Evolutionary conservation across 2,113 vertebrate genomes (phyloP).

Genomic region (Egretta garzetta): DNA sequence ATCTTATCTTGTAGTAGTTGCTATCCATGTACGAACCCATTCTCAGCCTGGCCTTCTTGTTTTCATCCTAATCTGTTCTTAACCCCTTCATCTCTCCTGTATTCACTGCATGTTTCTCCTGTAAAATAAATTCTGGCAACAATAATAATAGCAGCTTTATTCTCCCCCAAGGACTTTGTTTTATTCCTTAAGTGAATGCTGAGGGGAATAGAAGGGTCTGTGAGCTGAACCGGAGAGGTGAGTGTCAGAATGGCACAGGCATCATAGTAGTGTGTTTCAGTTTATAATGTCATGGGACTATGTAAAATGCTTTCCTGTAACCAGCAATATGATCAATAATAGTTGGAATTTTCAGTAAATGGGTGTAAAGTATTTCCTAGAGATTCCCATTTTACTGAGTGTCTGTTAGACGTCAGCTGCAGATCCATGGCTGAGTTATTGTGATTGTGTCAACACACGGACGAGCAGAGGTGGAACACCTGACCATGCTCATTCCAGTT

Average conservation of each 20-base stretch:
- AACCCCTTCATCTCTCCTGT: background rate
- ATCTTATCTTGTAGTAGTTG: background rate
- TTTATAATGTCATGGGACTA: background rate
- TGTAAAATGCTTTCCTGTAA: background rate
- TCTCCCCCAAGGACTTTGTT: background rate
- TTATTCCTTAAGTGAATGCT: background rate
- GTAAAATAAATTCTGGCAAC: background rate
- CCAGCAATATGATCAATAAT: background rate
- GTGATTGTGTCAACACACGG: background rate
- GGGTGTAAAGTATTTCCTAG: background rate
- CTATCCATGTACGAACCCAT: background rate
- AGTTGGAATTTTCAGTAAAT: background rate
- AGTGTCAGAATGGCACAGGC: background rate
- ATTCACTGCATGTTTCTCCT: background rate
- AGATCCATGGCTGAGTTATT: background rate
- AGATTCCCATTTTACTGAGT: background rate
- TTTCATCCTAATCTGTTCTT: background rate
- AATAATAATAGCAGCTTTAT: background rate
- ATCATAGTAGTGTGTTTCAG: background rate
- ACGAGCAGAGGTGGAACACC: background rate
- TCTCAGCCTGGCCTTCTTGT: background rate
- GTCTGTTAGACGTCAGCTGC: background rate
- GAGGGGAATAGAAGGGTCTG: background rate
- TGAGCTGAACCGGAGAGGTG: background rate
- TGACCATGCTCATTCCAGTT: fast-evolving